phyloP scores from a whole-genome alignment of 2,797 vertebrate genomes.

The Anomalospiza imberbis region DNA sequence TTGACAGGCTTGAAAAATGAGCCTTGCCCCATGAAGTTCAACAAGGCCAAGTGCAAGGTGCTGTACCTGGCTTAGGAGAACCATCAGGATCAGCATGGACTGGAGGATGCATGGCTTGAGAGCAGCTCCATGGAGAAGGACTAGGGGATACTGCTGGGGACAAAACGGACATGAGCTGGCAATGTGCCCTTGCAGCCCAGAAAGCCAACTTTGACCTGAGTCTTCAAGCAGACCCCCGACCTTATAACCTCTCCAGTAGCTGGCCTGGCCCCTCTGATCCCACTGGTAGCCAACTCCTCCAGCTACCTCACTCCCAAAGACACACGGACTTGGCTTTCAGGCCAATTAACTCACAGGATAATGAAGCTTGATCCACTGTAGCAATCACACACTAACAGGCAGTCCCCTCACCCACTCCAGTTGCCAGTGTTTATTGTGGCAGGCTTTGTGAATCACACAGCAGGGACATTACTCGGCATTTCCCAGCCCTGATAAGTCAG shows the following conservation, averaged over 20 bases:
- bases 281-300: not conserved
- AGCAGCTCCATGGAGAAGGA: not conserved
- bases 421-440: not conserved
- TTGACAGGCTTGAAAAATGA: not conserved
- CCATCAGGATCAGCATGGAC: not conserved
- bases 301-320: not conserved
- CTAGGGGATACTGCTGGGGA: not conserved
- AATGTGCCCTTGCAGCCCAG: not conserved
- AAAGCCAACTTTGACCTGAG: not conserved
- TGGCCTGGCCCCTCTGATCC: not conserved
- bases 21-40: not conserved
- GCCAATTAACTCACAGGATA: not conserved
- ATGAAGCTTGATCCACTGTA: not conserved
- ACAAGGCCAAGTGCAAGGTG: not conserved
- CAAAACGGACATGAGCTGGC: accelerated
- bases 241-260: not conserved
- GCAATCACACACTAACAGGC: not conserved
- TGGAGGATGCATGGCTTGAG: not conserved
- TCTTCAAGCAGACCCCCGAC: not conserved
- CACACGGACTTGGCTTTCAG: not conserved
- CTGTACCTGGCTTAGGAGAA: not conserved
- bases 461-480: not conserved
- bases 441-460: not conserved
- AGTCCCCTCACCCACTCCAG: not conserved
- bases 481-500: not conserved